A percentile compares a stretch with the other conserved stretches of the same genome.
phyloP scores from a whole-genome alignment of 2,888 invertebrate genomes.

The Beris chalybata region DNA sequence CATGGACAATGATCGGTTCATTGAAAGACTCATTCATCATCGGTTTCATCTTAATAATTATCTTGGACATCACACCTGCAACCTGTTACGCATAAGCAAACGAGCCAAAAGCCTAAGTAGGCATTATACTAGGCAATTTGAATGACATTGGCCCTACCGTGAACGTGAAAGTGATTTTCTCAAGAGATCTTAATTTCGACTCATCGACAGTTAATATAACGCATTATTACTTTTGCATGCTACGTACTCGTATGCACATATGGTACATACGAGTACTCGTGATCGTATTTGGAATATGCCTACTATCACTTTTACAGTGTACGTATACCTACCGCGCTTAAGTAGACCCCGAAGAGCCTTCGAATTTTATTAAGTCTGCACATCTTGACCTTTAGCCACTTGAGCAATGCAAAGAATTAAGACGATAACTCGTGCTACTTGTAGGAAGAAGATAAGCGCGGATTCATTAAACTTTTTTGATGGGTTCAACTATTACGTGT shows the following conservation, averaged over 20 bases:
- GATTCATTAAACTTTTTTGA: no score
- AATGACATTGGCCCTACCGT: slow-evolving; percentile 24
- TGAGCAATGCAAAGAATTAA: no score
- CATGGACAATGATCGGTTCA: slow-evolving; percentile 16
- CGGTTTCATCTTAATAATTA: slow-evolving; percentile 1
- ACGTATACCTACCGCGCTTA: background rate
- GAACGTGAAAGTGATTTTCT: slow-evolving; percentile 4
- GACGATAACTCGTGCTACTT: no score
- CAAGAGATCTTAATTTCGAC: slow-evolving; percentile 10
- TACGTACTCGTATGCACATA: slow-evolving; percentile 2
- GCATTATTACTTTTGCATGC: background rate
- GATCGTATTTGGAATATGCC: background rate
- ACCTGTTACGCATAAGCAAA: slow-evolving; percentile 3
- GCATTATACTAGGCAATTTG: background rate
- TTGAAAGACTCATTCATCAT: slow-evolving; percentile 8
- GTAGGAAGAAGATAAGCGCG: no score
- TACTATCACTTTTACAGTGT: slow-evolving; percentile 1
- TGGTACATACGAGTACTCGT: background rate
- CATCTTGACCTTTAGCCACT: slow-evolving; percentile 14
- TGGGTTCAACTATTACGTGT: no score
- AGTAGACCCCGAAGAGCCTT: background rate
- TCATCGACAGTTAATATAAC: background rate
- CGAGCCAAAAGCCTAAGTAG: background rate
- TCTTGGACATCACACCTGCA: background rate
- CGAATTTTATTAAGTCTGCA: slow-evolving; percentile 7